Percentiles rank a stretch among this genome's conserved stretches.
Conservation (phyloP, 2,888 invertebrate species). For the Aleiodes alternator region DNA sequence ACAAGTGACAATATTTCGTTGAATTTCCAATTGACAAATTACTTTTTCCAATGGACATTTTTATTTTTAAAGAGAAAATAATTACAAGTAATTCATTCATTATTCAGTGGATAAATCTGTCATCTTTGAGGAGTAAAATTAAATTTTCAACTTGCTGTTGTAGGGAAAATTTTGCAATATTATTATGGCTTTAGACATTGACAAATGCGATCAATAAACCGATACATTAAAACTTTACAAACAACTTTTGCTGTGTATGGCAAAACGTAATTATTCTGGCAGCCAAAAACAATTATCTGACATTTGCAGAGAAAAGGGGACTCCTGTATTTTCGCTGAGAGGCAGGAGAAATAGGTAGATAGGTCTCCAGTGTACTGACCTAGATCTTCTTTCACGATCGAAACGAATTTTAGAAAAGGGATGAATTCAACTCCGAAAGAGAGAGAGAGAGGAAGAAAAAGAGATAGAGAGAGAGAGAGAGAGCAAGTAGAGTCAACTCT, state of each 20-base stretch:
- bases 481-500: not conserved
- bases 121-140: too few relatives aligned
- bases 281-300: conserved; percentile 27
- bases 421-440: not conserved
- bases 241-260: not conserved
- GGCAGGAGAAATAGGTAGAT: conserved; percentile 7
- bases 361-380: conserved; percentile 23
- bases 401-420: conserved; percentile 21
- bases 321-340: not conserved
- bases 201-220: conserved; percentile 17
- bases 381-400: conserved; percentile 28
- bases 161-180: too few relatives aligned
- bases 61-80: too few relatives aligned
- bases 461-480: too few relatives aligned
- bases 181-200: not conserved
- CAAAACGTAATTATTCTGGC: conserved; percentile 17
- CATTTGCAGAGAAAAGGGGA: not conserved
- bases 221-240: not conserved
- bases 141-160: too few relatives aligned
- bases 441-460: too few relatives aligned
- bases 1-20: not conserved
- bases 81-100: too few relatives aligned
- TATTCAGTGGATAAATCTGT: too few relatives aligned
- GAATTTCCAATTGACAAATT: too few relatives aligned
- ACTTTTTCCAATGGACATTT: too few relatives aligned